Evolutionary conservation across 2,113 vertebrate species (phyloP).

Genomic region (Paracanthobrama guichenoti): DNA sequence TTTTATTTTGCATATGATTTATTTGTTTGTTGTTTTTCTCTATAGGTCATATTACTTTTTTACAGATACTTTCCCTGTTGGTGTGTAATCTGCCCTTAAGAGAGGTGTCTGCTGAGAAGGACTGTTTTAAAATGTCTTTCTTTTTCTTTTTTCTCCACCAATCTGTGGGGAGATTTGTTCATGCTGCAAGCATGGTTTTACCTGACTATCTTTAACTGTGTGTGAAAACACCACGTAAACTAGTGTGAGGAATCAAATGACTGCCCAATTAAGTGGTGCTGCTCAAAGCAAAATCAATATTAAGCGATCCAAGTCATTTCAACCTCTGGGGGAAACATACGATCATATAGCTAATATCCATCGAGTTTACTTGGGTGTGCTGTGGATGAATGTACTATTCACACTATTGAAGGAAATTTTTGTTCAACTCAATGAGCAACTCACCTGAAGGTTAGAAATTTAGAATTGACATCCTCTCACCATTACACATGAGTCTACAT

Average conservation of each 20-base stretch:
- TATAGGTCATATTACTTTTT: slow-evolving; percentile 14
- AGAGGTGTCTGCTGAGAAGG: neutral
- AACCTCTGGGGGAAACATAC: slow-evolving; percentile 29
- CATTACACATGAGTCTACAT: neutral
- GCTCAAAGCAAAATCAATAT: slow-evolving; percentile 38
- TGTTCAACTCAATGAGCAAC: neutral
- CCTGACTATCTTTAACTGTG: slow-evolving; percentile 41
- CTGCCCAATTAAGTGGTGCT: slow-evolving; percentile 46
- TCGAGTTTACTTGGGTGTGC: neutral
- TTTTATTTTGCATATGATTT: neutral
- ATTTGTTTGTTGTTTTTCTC: slow-evolving; percentile 23
- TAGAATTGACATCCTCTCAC: slow-evolving; percentile 10
- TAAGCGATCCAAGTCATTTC: slow-evolving; percentile 44
- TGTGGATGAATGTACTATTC: neutral
- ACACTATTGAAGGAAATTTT: neutral
- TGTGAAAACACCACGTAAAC: slow-evolving; percentile 49
- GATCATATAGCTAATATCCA: slow-evolving; percentile 39
- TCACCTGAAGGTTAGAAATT: neutral
- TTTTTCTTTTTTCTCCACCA: neutral
- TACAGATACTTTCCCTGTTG: neutral
- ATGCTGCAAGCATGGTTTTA: neutral
- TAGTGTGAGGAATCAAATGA: slow-evolving; percentile 36
- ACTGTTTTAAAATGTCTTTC: neutral
- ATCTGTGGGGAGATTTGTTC: neutral
- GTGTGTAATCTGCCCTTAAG: neutral